These are phyloP conservation scores for Lacerta viridis DNA, from an alignment of 2,797 vertebrate genomes.

Conservation along the genomic window DNA sequence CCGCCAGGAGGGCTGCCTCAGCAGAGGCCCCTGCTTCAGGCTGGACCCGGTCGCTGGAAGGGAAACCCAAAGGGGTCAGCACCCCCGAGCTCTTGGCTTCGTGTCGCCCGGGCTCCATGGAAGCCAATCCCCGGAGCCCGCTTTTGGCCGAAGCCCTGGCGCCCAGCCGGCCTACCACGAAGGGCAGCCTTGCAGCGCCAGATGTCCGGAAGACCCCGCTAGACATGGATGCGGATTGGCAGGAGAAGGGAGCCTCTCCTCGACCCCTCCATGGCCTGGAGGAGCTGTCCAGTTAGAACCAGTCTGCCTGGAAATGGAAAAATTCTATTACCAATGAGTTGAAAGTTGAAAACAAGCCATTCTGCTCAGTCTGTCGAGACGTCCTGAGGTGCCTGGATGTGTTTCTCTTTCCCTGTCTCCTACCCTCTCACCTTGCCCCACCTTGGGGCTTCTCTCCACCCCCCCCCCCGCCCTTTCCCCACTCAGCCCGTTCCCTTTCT, in stretches of 20 bases:
- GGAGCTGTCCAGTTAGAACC: conserved; percentile 4
- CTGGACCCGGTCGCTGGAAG: not conserved
- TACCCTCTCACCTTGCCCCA: accelerated
- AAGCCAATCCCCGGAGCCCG: not conserved
- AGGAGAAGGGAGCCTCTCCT: not conserved
- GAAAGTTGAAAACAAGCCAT: not conserved
- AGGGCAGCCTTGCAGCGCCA: not conserved
- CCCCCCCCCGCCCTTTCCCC: not conserved
- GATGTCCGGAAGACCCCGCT: not conserved
- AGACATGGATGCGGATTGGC: not conserved
- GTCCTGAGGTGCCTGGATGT: not conserved
- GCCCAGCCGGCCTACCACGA: not conserved
- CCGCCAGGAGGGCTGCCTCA: not conserved
- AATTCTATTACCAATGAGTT: not conserved
- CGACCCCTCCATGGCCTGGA: not conserved
- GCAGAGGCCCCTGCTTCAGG: not conserved
- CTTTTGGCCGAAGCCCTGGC: not conserved
- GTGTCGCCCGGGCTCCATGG: not conserved
- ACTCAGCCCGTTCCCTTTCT: not conserved
- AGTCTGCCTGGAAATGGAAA: not conserved
- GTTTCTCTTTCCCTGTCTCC: not conserved
- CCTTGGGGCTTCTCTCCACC: not conserved
- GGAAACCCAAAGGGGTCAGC: not conserved
- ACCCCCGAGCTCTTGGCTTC: not conserved
- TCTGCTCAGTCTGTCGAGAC: not conserved